phyloP scores from a whole-genome alignment of 2,888 invertebrate genomes.

The Rhamphomyia laevipes region DNA sequence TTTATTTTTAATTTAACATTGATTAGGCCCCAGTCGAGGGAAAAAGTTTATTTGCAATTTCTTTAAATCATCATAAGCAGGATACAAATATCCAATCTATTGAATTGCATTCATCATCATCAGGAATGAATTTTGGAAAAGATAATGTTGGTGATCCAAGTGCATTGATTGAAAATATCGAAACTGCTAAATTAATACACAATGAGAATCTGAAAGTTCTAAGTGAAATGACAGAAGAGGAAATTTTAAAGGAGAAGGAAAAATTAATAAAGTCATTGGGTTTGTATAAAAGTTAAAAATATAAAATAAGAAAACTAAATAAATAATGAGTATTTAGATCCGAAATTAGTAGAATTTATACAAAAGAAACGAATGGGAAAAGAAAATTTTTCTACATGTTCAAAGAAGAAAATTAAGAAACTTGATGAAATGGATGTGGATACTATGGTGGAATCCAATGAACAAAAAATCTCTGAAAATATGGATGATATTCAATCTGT shows the following conservation, averaged over 20 bases:
- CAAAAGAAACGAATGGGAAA: constrained; percentile 20
- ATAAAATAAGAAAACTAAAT: not conserved
- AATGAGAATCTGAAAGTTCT: constrained; percentile 58
- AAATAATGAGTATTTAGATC: constrained; percentile 23
- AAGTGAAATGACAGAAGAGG: constrained; percentile 54
- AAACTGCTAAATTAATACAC: constrained; percentile 52
- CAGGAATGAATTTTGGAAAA: constrained; percentile 7
- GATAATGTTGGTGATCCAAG: constrained; percentile 17
- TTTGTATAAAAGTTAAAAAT: constrained; percentile 13
- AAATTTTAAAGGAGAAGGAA: constrained; percentile 62
- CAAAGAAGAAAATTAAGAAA: not conserved
- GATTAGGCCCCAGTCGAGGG: constrained; percentile 19
- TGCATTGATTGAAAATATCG: constrained; percentile 34
- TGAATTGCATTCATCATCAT: constrained; percentile 2
- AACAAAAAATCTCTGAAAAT: not conserved
- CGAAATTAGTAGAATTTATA: constrained; percentile 24
- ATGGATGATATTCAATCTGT: constrained; percentile 22
- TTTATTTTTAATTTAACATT: not conserved
- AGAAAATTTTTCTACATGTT: not conserved
- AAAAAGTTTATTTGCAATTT: constrained; percentile 43
- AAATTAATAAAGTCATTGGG: constrained; percentile 46
- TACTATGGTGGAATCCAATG: not conserved
- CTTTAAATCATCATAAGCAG: constrained; percentile 24
- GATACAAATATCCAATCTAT: not conserved
- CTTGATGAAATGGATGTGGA: not conserved